Base-by-base conservation (phyloP, 2,797 vertebrate genomes). In the Tadarida brasiliensis region DNA sequence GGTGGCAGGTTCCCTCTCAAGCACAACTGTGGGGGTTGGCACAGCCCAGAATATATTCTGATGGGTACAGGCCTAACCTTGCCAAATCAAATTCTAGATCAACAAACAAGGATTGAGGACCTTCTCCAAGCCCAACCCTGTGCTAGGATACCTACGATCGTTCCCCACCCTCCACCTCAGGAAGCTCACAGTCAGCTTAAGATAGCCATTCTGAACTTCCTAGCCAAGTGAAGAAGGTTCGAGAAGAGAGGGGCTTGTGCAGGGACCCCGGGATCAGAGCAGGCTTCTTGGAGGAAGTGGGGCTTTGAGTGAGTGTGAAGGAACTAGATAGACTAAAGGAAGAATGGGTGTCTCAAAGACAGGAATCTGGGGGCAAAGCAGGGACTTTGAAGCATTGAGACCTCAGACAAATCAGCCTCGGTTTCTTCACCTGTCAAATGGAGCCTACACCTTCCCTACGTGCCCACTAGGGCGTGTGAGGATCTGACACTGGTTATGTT, bases 61-160 rank as follows among this genome's bases (percentile, higher is more conserved):
- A 93, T 67, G 35, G 47, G 47, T 39, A 57, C 91, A 91, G 87
- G 94, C 61, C 81, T 51, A 82, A 81, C 84, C 95, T 81, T 94
- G 84, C n/a, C 65, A 59, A 65, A 49, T 83, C 83, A 67, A 96
- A 91, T 56, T 33, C 44, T n/a, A 93, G 47, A 93, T 86, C 83
- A 47, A 93, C 78, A 49, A 57, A 59, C 74, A 86, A 94, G 51
- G 30, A 91, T 11, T 0, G 8, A 44, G 54, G 65, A 61, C 54
- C 35, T 94, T 89, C 57, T 89, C 67, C 59, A 74, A 88, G 80
- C 73, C 74, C 90, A 51, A 85, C 49, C 56, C 94, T 65, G 19
- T 2, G 7, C 51, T 71, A 12, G 26, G 22, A 77, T 51, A 68
- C 51, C 61, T 33, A 54, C 47, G 3, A 16, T 20, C 19, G 1